A percentile compares a stretch with the other conserved stretches of the same genome.
Conservation (phyloP, 2,797 vertebrate species). For the Psittacula derbiana region DNA sequence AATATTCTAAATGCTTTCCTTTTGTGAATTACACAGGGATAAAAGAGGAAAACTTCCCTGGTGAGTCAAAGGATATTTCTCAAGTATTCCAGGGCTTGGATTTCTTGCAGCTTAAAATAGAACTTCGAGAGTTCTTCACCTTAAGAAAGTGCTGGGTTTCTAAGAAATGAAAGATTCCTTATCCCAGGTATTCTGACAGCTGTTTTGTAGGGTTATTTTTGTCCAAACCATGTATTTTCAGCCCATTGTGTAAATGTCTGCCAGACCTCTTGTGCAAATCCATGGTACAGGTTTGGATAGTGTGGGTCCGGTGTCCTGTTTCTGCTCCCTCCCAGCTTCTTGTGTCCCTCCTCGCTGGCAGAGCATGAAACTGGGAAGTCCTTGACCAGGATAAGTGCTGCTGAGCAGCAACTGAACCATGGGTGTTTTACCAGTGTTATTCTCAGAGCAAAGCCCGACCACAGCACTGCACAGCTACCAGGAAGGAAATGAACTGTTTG, state of each 20-base stretch:
- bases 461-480: background rate
- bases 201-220: constrained; percentile 8
- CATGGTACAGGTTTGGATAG: background rate
- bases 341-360: background rate
- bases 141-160: constrained; percentile 7
- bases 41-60: background rate
- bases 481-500: background rate
- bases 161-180: background rate
- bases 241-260: background rate
- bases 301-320: background rate
- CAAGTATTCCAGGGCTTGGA: background rate
- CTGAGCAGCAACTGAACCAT: background rate
- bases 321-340: background rate
- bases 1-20: constrained; percentile 9
- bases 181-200: background rate
- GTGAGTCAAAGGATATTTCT: constrained; percentile 38
- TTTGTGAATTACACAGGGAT: constrained; percentile 4
- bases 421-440: background rate
- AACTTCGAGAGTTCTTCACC: constrained; percentile 6
- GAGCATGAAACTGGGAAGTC: background rate
- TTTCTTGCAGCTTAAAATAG: constrained; percentile 23
- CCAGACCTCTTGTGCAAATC: background rate
- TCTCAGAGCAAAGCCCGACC: background rate
- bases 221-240: background rate
- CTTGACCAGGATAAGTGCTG: background rate